Percentiles rank a stretch among this genome's conserved stretches.
phyloP scores from a whole-genome alignment of 2,888 invertebrate genomes.

The Leucania comma region DNA sequence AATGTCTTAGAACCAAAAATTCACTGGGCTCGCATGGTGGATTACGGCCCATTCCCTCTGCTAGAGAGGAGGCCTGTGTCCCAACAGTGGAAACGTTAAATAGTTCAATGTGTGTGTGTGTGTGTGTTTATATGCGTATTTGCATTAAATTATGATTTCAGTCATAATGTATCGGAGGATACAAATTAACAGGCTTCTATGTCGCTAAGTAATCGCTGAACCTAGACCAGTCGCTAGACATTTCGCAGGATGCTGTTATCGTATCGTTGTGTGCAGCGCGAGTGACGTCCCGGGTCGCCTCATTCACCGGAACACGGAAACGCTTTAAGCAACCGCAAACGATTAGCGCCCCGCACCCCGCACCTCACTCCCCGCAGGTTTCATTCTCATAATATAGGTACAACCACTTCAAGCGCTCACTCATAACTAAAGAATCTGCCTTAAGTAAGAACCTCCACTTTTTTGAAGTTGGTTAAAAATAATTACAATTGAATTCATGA shows the following conservation, averaged over 20 bases:
- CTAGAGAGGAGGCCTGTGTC: too few species aligned
- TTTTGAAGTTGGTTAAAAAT: too few species aligned
- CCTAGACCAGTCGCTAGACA: background rate
- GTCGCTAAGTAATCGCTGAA: background rate
- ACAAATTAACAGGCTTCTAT: background rate
- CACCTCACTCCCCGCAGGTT: background rate
- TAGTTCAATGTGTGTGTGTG: background rate
- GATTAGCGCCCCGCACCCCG: background rate
- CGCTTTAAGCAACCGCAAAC: background rate
- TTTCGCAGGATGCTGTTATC: background rate
- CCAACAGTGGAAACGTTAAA: too few species aligned
- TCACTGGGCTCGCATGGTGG: too few species aligned
- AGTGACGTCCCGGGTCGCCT: background rate
- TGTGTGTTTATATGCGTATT: background rate
- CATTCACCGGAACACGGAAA: background rate
- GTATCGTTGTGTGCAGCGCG: background rate
- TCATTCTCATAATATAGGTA: background rate
- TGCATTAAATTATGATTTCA: background rate
- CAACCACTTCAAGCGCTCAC: background rate
- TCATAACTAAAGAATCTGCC: too few species aligned
- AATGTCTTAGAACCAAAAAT: too few species aligned
- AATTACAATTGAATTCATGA: too few species aligned
- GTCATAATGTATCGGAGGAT: background rate
- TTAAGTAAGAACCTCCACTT: too few species aligned
- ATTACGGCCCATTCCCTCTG: too few species aligned